Base-by-base conservation (phyloP, 2,888 invertebrate genomes). In the Pteria penguin region DNA sequence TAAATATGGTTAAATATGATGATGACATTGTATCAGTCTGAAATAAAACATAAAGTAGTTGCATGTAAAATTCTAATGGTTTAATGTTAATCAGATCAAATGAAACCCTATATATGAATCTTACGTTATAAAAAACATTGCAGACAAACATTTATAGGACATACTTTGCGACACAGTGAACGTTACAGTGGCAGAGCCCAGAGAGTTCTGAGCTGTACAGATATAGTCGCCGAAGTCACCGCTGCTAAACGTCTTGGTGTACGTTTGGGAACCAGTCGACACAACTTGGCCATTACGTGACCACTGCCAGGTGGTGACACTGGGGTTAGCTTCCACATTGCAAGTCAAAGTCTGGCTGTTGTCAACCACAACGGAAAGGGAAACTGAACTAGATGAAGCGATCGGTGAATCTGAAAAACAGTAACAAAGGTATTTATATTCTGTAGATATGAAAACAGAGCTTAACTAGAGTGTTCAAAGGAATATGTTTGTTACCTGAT, bases 181-280 rank as follows among this genome's bases (percentile, higher is more conserved):
- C 4, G 26, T 57, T 0, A 57, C 62, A 2, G 52, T 27, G 18
- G n/a, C 14, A 26, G 68, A 62, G 8, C 76, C 76, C 5, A 36
- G 29, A 24, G 32, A 32, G 54, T 76, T 76, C 2, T 61, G 62
- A n/a, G 76, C 76, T 45, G 61, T 72, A 58, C 76, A 76, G 4
- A 61, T 68, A 61, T 76, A 72, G 36, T 27, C 31, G 0, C 76
- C 76, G n/a, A 65, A 58, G 31, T 57, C 33, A 18, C 18, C 27
- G 2, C 22, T 26, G 5, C 55, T 24, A 27, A 45, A 45, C 18
- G 45, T 45, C 45, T 45, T 45, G 8, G 45, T 14, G 45, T 45
- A 45, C 1, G 45, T 45, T 45, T 18, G 8, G 11, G 45, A 45
- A 18, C 18, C 18, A 45, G 45, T 45, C 8, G 11, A 8, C 45